phyloP scores from a whole-genome alignment of 2,797 vertebrate species.

The Macrochelys suwanniensis region DNA sequence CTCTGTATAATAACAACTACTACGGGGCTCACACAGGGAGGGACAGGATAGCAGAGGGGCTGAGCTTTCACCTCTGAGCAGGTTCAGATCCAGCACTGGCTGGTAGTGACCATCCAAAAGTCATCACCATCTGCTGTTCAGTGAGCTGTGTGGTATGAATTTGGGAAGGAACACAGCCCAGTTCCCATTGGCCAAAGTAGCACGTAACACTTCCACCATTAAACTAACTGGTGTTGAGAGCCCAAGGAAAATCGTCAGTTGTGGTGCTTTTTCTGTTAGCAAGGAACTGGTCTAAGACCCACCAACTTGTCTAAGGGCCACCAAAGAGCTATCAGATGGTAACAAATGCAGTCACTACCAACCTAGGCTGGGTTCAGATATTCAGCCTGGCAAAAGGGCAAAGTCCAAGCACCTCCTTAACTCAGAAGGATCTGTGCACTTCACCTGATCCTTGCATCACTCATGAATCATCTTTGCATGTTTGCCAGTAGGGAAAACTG shows the following conservation, averaged over 20 bases:
- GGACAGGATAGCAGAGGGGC: fast-evolving
- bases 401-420: not conserved
- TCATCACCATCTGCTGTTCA: not conserved
- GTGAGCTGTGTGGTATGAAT: not conserved
- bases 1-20: fast-evolving
- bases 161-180: not conserved
- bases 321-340: not conserved
- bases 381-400: not conserved
- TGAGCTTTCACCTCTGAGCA: not conserved
- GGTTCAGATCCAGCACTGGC: fast-evolving
- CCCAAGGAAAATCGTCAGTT: not conserved
- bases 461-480: not conserved
- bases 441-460: not conserved
- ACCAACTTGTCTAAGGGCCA: not conserved
- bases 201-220: not conserved
- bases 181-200: not conserved
- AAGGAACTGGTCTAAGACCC: not conserved
- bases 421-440: not conserved
- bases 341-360: fast-evolving
- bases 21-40: fast-evolving
- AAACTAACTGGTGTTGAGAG: not conserved
- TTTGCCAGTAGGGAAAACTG: not conserved
- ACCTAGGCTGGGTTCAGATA: not conserved
- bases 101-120: not conserved
- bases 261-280: not conserved